Evolutionary conservation across 2,888 invertebrate species (phyloP).

Genomic region (Toxonevra muliebris): DNA sequence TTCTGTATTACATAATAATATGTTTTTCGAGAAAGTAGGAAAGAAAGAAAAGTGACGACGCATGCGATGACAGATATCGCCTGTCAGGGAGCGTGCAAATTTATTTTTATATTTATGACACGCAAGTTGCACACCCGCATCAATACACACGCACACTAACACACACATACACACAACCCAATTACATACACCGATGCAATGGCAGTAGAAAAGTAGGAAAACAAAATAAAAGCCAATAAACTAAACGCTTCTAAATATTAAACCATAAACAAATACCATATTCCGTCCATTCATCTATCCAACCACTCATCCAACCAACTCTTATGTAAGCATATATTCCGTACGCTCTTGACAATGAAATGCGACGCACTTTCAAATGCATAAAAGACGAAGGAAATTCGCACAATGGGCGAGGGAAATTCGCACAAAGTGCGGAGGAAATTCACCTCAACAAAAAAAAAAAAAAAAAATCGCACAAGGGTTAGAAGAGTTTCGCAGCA

Average conservation of each 20-base stretch:
- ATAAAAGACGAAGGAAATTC: constrained; percentile 7
- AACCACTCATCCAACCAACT: constrained; percentile 21
- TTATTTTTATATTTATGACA: constrained; percentile 60
- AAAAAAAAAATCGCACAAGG: no score
- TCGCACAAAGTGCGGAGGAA: constrained; percentile 20
- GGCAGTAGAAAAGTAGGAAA: constrained; percentile 23
- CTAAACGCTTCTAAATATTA: constrained; percentile 52
- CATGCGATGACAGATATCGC: constrained; percentile 46
- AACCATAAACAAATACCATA: constrained; percentile 35
- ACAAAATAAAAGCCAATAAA: constrained; percentile 53
- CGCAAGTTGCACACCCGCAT: constrained; percentile 45
- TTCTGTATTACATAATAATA: constrained; percentile 31
- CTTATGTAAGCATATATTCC: constrained; percentile 8
- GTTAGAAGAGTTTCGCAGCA: not conserved
- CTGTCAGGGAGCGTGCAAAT: constrained; percentile 55
- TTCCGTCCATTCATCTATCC: constrained; percentile 1
- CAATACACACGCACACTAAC: no score
- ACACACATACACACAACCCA: not conserved
- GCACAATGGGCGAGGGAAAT: constrained; percentile 19
- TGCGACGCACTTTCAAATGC: not conserved
- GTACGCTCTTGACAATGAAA: no score
- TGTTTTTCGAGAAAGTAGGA: constrained; percentile 29
- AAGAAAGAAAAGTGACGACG: constrained; percentile 38
- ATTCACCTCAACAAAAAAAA: no score
- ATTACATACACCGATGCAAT: not conserved